Percentiles rank a stretch among this genome's conserved stretches.
phyloP scores from a whole-genome alignment of 2,113 vertebrate genomes.

The Pholis gunnellus region DNA sequence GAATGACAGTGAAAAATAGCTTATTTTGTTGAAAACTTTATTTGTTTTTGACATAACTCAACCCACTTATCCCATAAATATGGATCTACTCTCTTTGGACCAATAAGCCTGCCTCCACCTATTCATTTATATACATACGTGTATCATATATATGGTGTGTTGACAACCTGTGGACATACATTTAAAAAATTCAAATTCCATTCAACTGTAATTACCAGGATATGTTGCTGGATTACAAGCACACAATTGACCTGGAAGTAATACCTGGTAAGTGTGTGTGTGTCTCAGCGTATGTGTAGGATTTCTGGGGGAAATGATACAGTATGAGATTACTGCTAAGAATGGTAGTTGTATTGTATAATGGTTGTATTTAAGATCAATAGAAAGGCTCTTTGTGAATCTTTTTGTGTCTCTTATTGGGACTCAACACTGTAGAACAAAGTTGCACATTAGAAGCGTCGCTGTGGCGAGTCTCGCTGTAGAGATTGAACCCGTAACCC shows the following conservation, averaged over 20 bases:
- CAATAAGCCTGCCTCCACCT: not conserved
- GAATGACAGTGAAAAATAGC: not conserved
- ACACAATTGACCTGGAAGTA: too few species aligned
- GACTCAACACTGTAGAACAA: not conserved
- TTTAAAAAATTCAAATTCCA: too few species aligned
- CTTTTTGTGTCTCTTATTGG: not conserved
- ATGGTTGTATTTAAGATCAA: not conserved
- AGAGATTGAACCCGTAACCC: conserved; percentile 22
- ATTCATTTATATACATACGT: not conserved
- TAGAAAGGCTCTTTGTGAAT: not conserved
- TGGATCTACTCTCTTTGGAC: too few species aligned
- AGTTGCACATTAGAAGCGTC: conserved; percentile 16
- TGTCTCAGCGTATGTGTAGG: not conserved
- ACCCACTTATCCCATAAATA: not conserved
- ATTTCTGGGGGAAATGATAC: not conserved
- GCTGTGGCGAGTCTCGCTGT: conserved; percentile 10
- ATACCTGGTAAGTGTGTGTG: not conserved
- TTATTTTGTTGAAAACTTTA: not conserved
- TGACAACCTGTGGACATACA: not conserved
- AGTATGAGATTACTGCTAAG: not conserved
- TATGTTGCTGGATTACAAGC: too few species aligned
- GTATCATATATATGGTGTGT: not conserved
- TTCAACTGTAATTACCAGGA: too few species aligned
- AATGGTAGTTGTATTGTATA: not conserved
- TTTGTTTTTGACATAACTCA: not conserved